Evolutionary conservation across 2,113 vertebrate genomes (phyloP), one percentile per base, ranked within the genome.

Genomic region (Pseudorasbora parva): DNA sequence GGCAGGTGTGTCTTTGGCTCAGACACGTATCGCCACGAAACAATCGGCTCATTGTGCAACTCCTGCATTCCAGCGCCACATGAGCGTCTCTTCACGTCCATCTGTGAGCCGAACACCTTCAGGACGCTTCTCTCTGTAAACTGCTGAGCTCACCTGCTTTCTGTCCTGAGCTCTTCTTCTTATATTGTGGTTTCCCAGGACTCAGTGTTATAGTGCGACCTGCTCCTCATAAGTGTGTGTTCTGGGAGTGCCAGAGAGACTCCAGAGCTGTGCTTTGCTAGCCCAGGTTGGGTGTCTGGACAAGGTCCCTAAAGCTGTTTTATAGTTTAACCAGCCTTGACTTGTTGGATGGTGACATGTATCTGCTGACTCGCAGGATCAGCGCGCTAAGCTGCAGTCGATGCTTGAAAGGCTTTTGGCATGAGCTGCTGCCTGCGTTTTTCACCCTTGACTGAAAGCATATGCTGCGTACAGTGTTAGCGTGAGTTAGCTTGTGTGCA

Each of bases 401-500:
- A 94, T 95, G 96, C 96, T 95, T 95, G 96, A 97, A 95, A 96
- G 97, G 95, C 95, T 96, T 94, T 94, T 97, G 97, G 96, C 97
- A 95, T 95, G 95, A 95, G 95, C 95, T 94, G 94, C 93, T 94
- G 95, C 97, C 96, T 96, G 95, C 94, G 94, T 96, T 96, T 96
- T 96, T 96, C 96, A 96, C 96, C 95, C 96, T 93, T 97, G 97
- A 97, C 97, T 96, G 96, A 94, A 96, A 97, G 96, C 97, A 97
- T 95, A 95, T 98, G 97, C 95, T 95, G 92, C 64, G 90, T 94
- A 98, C 96, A 97, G 83, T 82, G 82, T 78, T 37, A 87, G 64
- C 81, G 88, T 62, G 73, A 25, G 49, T 69, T 78, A 72, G 86
- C 81, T 59, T 95, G 94, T 94, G 93, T 92, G 94, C 41, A 51